Conservation (phyloP, 2,888 invertebrate genomes). For the Vandiemenella viatica region DNA sequence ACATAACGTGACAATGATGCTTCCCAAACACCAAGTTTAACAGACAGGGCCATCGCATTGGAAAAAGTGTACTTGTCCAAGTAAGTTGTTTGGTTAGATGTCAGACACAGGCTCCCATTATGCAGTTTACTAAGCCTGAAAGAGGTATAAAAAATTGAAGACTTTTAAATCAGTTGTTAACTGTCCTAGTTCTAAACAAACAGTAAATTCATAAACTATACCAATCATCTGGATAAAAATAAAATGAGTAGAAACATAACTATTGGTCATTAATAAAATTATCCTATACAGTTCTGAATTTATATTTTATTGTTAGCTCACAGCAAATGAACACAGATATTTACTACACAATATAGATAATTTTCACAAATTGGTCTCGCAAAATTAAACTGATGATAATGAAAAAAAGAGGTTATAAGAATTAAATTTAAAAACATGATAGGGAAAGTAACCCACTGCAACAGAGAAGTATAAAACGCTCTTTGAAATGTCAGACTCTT, state of each 20-base stretch:
- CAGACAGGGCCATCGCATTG: conserved; percentile 84
- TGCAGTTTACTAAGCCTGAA: conserved; percentile 26
- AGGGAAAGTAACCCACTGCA: too few species aligned
- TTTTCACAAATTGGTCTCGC: too few species aligned
- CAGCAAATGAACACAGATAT: too few species aligned
- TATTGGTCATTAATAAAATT: background rate
- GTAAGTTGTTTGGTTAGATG: conserved; percentile 38
- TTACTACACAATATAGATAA: too few species aligned
- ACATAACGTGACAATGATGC: conserved; percentile 68
- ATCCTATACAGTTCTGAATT: too few species aligned
- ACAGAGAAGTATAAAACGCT: too few species aligned
- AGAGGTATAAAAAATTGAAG: background rate
- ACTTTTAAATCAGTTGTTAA: background rate
- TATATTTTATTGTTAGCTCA: too few species aligned
- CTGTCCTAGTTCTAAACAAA: too few species aligned
- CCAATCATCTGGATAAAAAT: background rate
- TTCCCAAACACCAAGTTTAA: conserved; percentile 92
- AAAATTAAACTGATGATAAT: too few species aligned
- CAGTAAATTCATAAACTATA: background rate
- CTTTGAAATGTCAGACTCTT: too few species aligned
- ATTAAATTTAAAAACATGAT: too few species aligned
- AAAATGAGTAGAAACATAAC: background rate
- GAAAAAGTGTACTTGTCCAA: conserved; percentile 89
- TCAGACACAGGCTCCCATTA: conserved; percentile 36
- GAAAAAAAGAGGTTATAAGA: too few species aligned